These are phyloP conservation scores for Oncorhynchus keta DNA, from an alignment of 2,113 vertebrate species.

Conservation along the genomic window DNA sequence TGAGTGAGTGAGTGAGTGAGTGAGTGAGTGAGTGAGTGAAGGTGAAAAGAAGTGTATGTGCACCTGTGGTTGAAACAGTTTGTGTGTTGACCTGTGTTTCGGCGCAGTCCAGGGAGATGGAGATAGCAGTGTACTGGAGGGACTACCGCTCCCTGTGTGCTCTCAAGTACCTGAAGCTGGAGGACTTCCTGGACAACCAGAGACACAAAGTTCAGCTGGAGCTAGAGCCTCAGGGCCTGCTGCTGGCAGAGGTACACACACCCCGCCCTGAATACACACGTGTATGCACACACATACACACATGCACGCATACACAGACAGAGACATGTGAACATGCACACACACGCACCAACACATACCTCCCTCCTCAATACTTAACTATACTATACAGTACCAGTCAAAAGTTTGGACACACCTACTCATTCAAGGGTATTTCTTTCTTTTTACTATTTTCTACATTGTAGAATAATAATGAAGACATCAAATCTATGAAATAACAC, in stretches of 20 bases:
- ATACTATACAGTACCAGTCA: background rate
- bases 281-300: background rate
- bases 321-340: background rate
- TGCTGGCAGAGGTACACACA: slow-evolving; percentile 81
- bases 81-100: slow-evolving; percentile 14
- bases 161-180: slow-evolving; percentile 88
- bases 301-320: slow-evolving; percentile 2
- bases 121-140: slow-evolving; percentile 85
- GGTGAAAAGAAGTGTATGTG: background rate
- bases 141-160: slow-evolving; percentile 87
- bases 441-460: no score
- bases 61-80: background rate
- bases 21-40: no score
- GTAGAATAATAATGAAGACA: no score
- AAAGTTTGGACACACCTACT: no score
- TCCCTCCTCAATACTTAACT: background rate
- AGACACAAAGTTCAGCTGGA: slow-evolving; percentile 83
- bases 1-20: no score
- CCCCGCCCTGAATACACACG: background rate
- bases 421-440: no score
- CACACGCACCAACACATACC: background rate
- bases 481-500: no score
- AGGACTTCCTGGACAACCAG: slow-evolving; percentile 91
- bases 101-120: slow-evolving; percentile 83
- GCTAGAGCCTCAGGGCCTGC: slow-evolving; percentile 85